Conservation (phyloP, 2,113 vertebrate genomes). For the Pterocles gutturalis region DNA sequence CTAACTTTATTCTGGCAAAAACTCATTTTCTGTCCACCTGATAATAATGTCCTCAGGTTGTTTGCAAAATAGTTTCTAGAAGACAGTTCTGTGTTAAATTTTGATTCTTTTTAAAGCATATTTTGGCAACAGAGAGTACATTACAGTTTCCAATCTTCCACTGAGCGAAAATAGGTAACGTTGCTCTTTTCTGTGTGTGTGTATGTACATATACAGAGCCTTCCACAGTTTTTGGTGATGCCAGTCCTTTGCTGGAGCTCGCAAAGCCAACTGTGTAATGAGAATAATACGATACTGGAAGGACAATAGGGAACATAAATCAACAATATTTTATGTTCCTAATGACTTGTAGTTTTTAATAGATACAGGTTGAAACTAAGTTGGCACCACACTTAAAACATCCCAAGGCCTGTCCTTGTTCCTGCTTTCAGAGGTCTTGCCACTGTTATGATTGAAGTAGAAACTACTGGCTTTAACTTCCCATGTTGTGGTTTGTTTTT, state of each 20-base stretch:
- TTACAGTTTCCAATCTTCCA: neutral
- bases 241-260: neutral
- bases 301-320: neutral
- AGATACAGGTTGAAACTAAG: neutral
- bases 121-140: neutral
- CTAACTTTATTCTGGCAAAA: neutral
- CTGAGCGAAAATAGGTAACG: neutral
- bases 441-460: neutral
- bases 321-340: neutral
- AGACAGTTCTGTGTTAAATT: neutral
- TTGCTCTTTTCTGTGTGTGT: neutral
- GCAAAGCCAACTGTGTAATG: neutral
- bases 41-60: neutral
- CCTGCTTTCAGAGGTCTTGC: conserved; percentile 12
- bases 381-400: neutral
- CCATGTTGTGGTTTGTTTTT: neutral
- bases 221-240: neutral
- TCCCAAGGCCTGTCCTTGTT: neutral
- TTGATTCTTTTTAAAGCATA: neutral
- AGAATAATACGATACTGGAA: neutral
- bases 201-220: neutral
- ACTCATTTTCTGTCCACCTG: neutral
- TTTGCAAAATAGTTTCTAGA: neutral
- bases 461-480: conserved; percentile 12
- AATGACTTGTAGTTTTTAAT: neutral